A percentile compares a stretch with the other conserved stretches of the same genome.
Evolutionary conservation across 2,888 invertebrate species (phyloP).

Genomic region (Coleophora deauratella): DNA sequence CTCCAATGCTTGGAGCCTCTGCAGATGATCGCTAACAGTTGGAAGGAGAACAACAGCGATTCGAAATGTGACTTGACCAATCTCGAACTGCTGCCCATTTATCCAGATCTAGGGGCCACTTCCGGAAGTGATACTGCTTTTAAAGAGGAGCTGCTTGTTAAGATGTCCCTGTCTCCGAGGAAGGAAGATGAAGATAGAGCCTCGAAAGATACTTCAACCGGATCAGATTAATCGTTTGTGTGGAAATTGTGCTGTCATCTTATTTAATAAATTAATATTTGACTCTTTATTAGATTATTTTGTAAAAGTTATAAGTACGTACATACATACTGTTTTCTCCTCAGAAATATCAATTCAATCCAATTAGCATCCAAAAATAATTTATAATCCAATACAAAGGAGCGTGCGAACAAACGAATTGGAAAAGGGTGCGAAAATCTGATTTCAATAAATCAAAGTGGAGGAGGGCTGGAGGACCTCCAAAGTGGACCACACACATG

Average conservation of each 20-base stretch:
- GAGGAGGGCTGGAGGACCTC: slow-evolving; percentile 57
- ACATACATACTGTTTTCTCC: too few species aligned
- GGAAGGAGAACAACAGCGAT: slow-evolving; percentile 38
- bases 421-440: slow-evolving; percentile 58
- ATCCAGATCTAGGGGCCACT: slow-evolving; percentile 39
- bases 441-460: slow-evolving; percentile 68
- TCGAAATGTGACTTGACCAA: slow-evolving; percentile 36
- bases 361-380: too few species aligned
- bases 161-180: too few species aligned
- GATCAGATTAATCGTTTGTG: slow-evolving; percentile 15
- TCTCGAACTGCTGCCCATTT: slow-evolving; percentile 49
- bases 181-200: too few species aligned
- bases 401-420: slow-evolving; percentile 28
- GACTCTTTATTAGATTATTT: too few species aligned
- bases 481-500: slow-evolving; percentile 80
- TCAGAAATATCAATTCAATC: too few species aligned
- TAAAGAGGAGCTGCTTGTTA: slow-evolving; percentile 21
- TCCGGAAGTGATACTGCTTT: slow-evolving; percentile 32
- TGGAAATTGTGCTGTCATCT: too few species aligned
- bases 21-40: slow-evolving; percentile 53
- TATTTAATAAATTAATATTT: too few species aligned
- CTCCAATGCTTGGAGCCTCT: slow-evolving; percentile 61
- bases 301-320: too few species aligned
- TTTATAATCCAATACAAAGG: neutral
- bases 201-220: slow-evolving; percentile 20